Percentiles rank a stretch among this genome's conserved stretches.
phyloP scores from a whole-genome alignment of 2,113 vertebrate species.

The Hemicordylus capensis region DNA sequence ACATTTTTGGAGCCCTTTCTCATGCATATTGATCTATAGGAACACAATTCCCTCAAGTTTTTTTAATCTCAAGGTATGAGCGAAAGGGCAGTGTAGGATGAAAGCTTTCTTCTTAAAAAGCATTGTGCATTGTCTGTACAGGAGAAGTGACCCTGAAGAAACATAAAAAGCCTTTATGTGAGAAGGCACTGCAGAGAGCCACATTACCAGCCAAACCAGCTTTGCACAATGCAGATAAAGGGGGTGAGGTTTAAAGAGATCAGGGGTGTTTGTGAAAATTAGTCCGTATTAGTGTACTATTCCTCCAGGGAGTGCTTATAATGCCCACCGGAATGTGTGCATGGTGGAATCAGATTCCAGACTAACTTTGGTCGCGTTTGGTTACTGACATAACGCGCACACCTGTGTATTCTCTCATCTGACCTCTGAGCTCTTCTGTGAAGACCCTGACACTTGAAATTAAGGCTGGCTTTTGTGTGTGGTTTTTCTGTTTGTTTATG shows the following conservation, averaged over 20 bases:
- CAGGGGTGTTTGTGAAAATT: slow-evolving; percentile 68
- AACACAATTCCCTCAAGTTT: slow-evolving; percentile 19
- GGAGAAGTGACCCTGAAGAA: slow-evolving; percentile 47
- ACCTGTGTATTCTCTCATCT: slow-evolving; percentile 78
- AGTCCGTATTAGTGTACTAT: slow-evolving; percentile 70
- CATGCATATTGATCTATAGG: slow-evolving; percentile 8
- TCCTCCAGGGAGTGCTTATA: slow-evolving; percentile 73
- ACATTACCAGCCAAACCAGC: slow-evolving; percentile 48
- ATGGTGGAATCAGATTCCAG: slow-evolving; percentile 68
- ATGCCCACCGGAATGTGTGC: slow-evolving; percentile 77
- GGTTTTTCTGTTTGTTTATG: slow-evolving; percentile 57
- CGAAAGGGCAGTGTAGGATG: slow-evolving; percentile 21
- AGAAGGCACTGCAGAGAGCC: slow-evolving; percentile 36
- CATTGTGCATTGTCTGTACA: slow-evolving; percentile 42
- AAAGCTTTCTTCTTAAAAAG: slow-evolving; percentile 58
- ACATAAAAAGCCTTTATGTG: slow-evolving; percentile 55
- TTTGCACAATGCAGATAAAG: slow-evolving; percentile 68
- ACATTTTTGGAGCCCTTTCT: neutral
- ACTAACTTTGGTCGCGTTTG: slow-evolving; percentile 61
- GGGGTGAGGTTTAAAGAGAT: slow-evolving; percentile 59
- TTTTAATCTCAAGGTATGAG: slow-evolving; percentile 6
- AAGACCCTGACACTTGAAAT: slow-evolving; percentile 73
- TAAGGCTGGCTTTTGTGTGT: slow-evolving; percentile 48
- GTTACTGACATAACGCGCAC: slow-evolving; percentile 57
- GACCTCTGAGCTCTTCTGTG: slow-evolving; percentile 70